Evolutionary conservation across 2,113 vertebrate genomes (phyloP).

Genomic region (Sterna hirundo): DNA sequence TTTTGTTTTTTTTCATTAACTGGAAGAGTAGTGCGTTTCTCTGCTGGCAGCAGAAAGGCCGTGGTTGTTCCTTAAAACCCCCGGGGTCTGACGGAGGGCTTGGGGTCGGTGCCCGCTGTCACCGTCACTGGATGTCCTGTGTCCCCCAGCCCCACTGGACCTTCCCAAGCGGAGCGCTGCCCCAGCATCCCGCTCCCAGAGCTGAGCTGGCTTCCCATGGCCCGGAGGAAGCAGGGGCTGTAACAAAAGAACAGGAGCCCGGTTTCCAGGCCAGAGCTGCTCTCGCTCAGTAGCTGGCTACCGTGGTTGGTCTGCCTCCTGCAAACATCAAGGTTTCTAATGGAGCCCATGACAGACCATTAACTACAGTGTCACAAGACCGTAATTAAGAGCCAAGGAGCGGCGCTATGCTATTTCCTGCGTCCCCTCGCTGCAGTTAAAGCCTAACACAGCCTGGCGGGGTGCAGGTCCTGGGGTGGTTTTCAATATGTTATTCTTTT

Average conservation of each 20-base stretch:
- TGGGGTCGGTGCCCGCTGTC: neutral
- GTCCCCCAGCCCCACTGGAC: neutral
- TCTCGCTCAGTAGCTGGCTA: neutral
- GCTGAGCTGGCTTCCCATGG: too few relatives aligned
- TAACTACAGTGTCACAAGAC: slow-evolving; percentile 24
- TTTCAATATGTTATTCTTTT: slow-evolving; percentile 33
- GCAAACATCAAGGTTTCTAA: neutral
- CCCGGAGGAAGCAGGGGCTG: neutral
- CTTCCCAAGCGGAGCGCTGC: neutral
- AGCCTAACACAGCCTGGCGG: neutral
- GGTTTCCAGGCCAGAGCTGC: neutral
- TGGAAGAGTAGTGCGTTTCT: neutral
- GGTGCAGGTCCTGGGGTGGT: slow-evolving; percentile 3
- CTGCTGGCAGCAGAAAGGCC: neutral
- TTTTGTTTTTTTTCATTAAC: neutral
- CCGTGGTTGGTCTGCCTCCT: neutral
- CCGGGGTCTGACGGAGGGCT: neutral
- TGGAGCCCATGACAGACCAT: slow-evolving; percentile 37
- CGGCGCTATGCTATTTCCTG: neutral
- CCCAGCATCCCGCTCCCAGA: accelerated
- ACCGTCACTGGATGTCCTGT: neutral
- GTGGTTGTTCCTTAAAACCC: neutral
- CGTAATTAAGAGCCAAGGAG: slow-evolving; percentile 52
- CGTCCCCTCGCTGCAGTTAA: neutral
- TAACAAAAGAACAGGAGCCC: neutral